A percentile compares a stretch with the other conserved stretches of the same genome.
These are phyloP conservation scores for Drosophila algonquin DNA, from an alignment of 2,888 invertebrate genomes.

Conservation along the genomic window DNA sequence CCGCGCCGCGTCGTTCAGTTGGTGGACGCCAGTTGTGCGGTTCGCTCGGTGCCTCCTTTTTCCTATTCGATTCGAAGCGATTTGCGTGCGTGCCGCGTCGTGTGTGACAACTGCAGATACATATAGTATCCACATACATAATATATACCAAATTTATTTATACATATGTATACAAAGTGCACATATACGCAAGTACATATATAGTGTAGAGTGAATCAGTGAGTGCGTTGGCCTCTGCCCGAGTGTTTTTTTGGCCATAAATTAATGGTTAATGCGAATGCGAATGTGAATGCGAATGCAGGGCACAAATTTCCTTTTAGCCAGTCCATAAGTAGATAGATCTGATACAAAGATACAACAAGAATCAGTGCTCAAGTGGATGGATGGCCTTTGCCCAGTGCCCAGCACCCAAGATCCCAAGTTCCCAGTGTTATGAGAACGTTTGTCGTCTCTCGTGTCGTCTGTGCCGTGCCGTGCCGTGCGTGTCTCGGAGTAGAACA, in stretches of 20 bases:
- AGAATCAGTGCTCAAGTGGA: constrained; percentile 6
- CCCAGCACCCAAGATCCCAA: constrained; percentile 1
- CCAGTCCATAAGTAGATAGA: constrained; percentile 21
- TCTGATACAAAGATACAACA: constrained; percentile 15
- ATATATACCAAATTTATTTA: constrained; percentile 13
- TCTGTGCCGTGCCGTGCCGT: constrained; percentile 21
- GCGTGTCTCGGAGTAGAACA: constrained; percentile 61
- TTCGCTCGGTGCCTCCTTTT: constrained; percentile 71
- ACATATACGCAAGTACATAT: constrained; percentile 30
- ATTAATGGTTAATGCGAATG: constrained; percentile 20
- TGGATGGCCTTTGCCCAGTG: constrained; percentile 34
- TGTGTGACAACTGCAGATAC: constrained; percentile 50
- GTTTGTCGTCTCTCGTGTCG: constrained; percentile 57
- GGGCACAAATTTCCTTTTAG: not conserved
- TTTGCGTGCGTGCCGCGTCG: constrained; percentile 36
- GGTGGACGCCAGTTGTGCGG: constrained; percentile 67
- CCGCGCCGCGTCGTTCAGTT: constrained; percentile 56
- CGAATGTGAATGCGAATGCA: constrained; percentile 24
- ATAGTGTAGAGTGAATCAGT: constrained; percentile 59
- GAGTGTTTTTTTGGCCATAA: constrained; percentile 6
- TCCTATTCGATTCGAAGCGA: constrained; percentile 12
- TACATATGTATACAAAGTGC: constrained; percentile 12
- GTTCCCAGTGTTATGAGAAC: constrained; percentile 41
- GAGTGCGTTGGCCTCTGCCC: constrained; percentile 73
- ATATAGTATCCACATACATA: constrained; percentile 18